phyloP scores from a whole-genome alignment of 2,888 invertebrate species.

The Callyntrura sp. region DNA sequence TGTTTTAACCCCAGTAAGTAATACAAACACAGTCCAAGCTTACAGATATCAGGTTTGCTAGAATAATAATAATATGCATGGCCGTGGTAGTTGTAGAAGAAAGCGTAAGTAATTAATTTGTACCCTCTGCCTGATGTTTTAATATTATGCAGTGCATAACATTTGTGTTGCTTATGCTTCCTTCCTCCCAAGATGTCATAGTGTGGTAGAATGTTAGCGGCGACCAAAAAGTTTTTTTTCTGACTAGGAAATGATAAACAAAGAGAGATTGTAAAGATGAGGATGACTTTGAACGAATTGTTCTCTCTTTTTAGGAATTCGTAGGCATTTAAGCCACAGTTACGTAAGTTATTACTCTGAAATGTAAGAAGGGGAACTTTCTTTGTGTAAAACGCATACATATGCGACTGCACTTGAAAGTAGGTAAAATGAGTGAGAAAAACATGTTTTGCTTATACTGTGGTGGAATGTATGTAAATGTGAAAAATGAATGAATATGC shows the following conservation, averaged over 20 bases:
- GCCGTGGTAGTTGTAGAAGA: conserved; percentile 52
- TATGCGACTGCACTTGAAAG: too few relatives aligned
- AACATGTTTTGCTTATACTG: not conserved
- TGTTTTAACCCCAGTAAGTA: not conserved
- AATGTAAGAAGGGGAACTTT: not conserved
- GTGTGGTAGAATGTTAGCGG: conserved; percentile 1
- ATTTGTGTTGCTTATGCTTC: conserved; percentile 40
- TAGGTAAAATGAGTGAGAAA: not conserved
- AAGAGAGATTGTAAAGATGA: conserved; percentile 1
- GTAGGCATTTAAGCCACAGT: conserved; percentile 22
- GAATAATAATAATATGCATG: not conserved
- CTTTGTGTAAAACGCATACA: too few relatives aligned
- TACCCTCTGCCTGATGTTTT: conserved; percentile 75
- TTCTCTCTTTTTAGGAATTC: conserved; percentile 45
- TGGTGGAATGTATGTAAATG: conserved; percentile 10
- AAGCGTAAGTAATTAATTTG: conserved; percentile 82
- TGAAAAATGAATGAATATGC: conserved; percentile 36
- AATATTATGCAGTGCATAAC: conserved; percentile 74
- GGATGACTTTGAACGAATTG: conserved; percentile 36
- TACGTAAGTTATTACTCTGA: conserved; percentile 33
- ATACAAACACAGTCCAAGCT: too few relatives aligned
- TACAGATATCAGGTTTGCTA: too few relatives aligned
- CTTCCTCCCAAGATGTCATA: conserved; percentile 1
- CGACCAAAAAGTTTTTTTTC: not conserved
- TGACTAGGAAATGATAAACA: too few relatives aligned